Evolutionary conservation across 2,888 invertebrate species (phyloP).

Genomic region (Chelonus formosanus): DNA sequence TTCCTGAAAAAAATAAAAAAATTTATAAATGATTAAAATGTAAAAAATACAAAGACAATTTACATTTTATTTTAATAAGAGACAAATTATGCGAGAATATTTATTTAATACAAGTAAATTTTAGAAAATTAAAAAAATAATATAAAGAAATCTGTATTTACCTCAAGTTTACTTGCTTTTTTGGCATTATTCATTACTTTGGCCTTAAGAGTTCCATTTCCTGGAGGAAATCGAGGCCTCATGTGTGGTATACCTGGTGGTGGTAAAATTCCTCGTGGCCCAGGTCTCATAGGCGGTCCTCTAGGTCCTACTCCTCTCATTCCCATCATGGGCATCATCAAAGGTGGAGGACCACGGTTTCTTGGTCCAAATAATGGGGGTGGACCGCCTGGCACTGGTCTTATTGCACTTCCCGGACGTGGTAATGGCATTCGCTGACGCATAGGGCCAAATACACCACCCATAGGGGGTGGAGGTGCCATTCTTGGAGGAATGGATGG

Average conservation of each 20-base stretch:
- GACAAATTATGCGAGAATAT: too few relatives aligned
- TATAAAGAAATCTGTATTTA: constrained; percentile 33
- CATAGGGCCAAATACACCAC: constrained; percentile 43
- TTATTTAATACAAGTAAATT: too few relatives aligned
- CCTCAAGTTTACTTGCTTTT: constrained; percentile 57
- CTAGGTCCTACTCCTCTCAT: constrained; percentile 48
- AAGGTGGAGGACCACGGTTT: constrained; percentile 47
- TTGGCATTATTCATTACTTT: constrained; percentile 52
- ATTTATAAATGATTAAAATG: neutral
- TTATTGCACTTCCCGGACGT: constrained; percentile 41
- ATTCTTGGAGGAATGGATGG: constrained; percentile 46
- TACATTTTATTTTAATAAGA: too few relatives aligned
- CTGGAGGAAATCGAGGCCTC: constrained; percentile 54
- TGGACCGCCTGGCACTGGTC: constrained; percentile 45
- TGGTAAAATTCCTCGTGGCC: constrained; percentile 49
- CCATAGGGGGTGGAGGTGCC: constrained; percentile 47
- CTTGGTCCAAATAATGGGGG: constrained; percentile 45
- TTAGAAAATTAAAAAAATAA: too few relatives aligned
- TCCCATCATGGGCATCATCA: constrained; percentile 51
- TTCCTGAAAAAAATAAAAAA: constrained; percentile 44
- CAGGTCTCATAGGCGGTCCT: constrained; percentile 50
- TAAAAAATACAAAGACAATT: too few relatives aligned
- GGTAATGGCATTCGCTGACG: constrained; percentile 44
- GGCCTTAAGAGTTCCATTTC: constrained; percentile 50
- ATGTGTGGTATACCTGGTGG: constrained; percentile 52